A percentile compares a stretch with the other conserved stretches of the same genome.
Conservation (phyloP, 2,113 vertebrate species). For the Fulmarus glacialis region DNA sequence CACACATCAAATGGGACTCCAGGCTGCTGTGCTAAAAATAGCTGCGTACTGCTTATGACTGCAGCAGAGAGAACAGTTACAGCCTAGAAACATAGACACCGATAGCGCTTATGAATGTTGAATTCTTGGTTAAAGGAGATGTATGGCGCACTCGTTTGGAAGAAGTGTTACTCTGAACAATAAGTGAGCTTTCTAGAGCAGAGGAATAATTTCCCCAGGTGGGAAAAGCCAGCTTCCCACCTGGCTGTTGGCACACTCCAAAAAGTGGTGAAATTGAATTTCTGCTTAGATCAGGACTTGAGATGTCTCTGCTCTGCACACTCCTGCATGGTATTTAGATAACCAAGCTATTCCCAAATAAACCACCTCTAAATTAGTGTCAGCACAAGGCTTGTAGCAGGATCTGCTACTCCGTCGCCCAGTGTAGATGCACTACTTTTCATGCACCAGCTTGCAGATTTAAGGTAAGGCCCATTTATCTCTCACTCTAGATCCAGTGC, state of each 20-base stretch:
- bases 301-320: neutral
- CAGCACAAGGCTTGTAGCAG: neutral
- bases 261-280: neutral
- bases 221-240: neutral
- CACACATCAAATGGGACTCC: neutral
- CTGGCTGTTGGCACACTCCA: neutral
- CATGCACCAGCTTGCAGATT: neutral
- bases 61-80: neutral
- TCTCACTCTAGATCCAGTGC: neutral
- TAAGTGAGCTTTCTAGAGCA: neutral
- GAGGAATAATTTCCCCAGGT: neutral
- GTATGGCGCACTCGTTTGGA: fast-evolving
- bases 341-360: neutral
- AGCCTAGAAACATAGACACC: neutral
- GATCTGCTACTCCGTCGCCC: neutral
- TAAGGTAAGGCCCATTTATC: neutral
- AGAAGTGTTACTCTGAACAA: neutral
- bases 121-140: neutral
- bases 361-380: neutral
- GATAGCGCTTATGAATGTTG: fast-evolving
- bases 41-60: neutral
- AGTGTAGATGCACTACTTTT: neutral
- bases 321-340: neutral
- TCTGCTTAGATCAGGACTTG: neutral
- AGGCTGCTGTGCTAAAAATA: neutral